These are phyloP conservation scores for Chrysochloris asiatica DNA, from an alignment of 2,113 vertebrate genomes.

Conservation along the genomic window DNA sequence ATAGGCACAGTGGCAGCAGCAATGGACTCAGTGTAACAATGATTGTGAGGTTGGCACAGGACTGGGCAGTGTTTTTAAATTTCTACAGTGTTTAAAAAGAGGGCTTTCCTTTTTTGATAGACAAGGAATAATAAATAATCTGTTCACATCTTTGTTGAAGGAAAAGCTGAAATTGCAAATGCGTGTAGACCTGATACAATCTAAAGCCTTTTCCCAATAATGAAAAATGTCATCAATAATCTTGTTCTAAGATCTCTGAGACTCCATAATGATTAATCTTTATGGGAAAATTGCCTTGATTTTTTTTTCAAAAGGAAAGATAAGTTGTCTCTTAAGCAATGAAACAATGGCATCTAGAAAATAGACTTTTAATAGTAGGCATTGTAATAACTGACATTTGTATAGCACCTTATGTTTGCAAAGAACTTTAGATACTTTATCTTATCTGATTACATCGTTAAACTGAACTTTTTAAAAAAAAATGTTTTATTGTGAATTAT, in stretches of 20 bases:
- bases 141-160: constrained; percentile 53
- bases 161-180: constrained; percentile 59
- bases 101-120: neutral
- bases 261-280: constrained; percentile 29
- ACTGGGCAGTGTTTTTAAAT: no score
- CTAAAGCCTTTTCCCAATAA: constrained; percentile 61
- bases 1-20: no score
- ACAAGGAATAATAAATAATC: constrained; percentile 20
- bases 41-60: no score
- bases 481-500: no score
- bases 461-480: constrained; percentile 44
- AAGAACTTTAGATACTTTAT: neutral
- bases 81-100: neutral
- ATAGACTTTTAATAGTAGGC: constrained; percentile 1
- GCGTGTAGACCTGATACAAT: constrained; percentile 61
- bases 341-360: constrained; percentile 39
- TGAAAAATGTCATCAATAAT: constrained; percentile 39
- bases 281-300: constrained; percentile 13
- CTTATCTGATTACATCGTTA: constrained; percentile 28
- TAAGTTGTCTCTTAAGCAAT: constrained; percentile 39
- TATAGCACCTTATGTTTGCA: neutral
- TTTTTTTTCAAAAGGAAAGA: constrained; percentile 55
- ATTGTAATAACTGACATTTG: neutral
- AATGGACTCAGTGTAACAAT: no score
- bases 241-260: constrained; percentile 28